A percentile compares a stretch with the other conserved stretches of the same genome.
These are phyloP conservation scores for Xenopus laevis DNA, from an alignment of 2,113 vertebrate species.

Conservation along the genomic window DNA sequence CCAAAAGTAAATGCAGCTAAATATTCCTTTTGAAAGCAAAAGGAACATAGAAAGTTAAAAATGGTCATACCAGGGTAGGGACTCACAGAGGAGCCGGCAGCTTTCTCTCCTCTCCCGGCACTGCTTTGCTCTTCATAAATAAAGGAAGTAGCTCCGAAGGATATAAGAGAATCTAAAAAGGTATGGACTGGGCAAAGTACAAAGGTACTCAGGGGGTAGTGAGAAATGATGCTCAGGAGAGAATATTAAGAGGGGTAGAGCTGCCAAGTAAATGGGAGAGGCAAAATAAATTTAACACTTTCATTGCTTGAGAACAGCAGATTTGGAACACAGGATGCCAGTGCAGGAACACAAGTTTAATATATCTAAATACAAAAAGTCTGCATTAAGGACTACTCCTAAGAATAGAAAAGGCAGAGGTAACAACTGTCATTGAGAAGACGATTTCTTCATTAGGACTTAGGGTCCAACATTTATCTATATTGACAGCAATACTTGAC, in stretches of 20 bases:
- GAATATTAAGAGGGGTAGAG: constrained; percentile 21
- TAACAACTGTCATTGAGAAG: too few relatives aligned
- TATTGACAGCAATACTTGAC: too few relatives aligned
- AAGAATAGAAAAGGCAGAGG: too few relatives aligned
- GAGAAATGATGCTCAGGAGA: constrained; percentile 40
- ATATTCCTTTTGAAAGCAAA: constrained; percentile 16
- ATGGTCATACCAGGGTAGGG: constrained; percentile 30
- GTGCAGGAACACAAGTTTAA: too few relatives aligned
- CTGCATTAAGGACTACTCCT: too few relatives aligned
- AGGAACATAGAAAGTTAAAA: constrained; percentile 5
- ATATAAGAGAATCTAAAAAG: constrained; percentile 14
- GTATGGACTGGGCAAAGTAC: constrained; percentile 24
- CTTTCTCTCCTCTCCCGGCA: constrained; percentile 29
- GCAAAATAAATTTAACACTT: constrained; percentile 37
- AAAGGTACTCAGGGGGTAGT: constrained; percentile 41
- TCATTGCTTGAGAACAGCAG: constrained; percentile 5
- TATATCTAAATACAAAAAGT: too few relatives aligned
- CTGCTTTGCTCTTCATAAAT: constrained; percentile 25
- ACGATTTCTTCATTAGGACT: too few relatives aligned
- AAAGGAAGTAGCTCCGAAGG: constrained; percentile 23
- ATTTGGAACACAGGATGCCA: too few relatives aligned
- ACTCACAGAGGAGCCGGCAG: constrained; percentile 24
- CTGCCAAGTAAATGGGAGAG: constrained; percentile 37
- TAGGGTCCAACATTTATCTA: too few relatives aligned
- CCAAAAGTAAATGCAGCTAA: constrained; percentile 11